These are phyloP conservation scores for Dioctria rufipes DNA, from an alignment of 2,888 invertebrate species.

Conservation along the genomic window DNA sequence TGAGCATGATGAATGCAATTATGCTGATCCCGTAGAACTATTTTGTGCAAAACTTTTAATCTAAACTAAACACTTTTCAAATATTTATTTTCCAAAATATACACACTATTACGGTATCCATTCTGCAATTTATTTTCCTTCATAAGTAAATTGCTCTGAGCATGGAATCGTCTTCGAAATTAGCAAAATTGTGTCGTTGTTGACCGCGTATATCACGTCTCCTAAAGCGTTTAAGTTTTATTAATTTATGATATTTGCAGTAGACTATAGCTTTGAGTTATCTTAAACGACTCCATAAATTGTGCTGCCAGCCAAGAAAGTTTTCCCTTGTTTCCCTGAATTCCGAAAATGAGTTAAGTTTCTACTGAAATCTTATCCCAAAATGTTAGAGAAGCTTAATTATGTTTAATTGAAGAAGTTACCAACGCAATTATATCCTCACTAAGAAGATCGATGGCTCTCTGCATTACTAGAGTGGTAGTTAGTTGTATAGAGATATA, in stretches of 20 bases:
- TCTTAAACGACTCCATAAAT: conserved; percentile 9
- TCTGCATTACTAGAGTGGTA: too few relatives aligned
- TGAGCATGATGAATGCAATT: too few relatives aligned
- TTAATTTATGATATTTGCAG: neutral
- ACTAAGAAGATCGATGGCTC: conserved; percentile 2
- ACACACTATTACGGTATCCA: too few relatives aligned
- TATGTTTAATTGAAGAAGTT: conserved; percentile 17
- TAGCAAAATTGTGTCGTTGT: too few relatives aligned
- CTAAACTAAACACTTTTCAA: neutral
- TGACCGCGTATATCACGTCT: too few relatives aligned
- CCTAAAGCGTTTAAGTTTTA: neutral
- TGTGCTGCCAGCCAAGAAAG: neutral
- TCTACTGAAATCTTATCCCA: neutral
- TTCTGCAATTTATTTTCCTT: too few relatives aligned
- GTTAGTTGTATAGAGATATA: neutral
- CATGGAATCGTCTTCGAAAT: too few relatives aligned
- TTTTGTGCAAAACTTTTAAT: neutral
- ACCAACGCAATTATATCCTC: neutral
- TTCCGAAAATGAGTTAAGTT: conserved; percentile 19
- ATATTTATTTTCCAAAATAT: too few relatives aligned
- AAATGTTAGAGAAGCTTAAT: neutral
- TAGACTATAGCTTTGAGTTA: neutral
- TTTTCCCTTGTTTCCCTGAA: neutral
- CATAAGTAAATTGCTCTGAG: too few relatives aligned
- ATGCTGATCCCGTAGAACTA: neutral